A percentile compares a stretch with the other conserved stretches of the same genome.
These are phyloP conservation scores for Urophycis tenuis DNA, from an alignment of 2,797 vertebrate genomes.

Conservation along the genomic window DNA sequence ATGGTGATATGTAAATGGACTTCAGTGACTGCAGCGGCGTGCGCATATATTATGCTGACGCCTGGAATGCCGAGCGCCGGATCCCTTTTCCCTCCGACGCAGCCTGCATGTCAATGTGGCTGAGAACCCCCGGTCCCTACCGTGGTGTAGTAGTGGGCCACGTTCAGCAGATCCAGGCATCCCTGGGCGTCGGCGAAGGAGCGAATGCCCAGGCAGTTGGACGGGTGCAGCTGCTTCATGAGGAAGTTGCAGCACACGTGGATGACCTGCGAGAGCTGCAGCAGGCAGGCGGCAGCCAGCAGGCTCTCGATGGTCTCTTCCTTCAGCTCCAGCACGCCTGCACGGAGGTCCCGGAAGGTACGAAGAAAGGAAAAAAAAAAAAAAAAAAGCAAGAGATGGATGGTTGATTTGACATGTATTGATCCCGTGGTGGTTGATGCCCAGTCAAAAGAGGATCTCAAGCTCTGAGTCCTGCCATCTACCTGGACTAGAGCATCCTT, in stretches of 20 bases:
- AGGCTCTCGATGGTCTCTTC: conserved; percentile 96
- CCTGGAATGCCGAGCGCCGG: not conserved
- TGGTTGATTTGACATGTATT: not conserved
- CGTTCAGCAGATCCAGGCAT: conserved; percentile 85
- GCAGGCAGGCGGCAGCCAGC: conserved; percentile 93
- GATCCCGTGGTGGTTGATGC: not conserved
- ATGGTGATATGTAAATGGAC: not conserved
- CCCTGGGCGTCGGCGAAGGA: conserved; percentile 96
- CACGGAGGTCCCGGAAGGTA: conserved; percentile 4
- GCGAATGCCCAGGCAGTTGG: conserved; percentile 96
- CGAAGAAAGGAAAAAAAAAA: not conserved
- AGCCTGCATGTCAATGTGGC: not conserved
- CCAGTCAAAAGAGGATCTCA: not conserved
- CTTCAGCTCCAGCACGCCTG: conserved; percentile 90
- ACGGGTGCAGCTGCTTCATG: conserved; percentile 96
- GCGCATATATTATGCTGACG: not conserved
- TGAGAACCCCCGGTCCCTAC: conserved; percentile 62
- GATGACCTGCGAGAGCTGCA: conserved; percentile 93
- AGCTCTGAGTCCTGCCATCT: no score
- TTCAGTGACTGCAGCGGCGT: not conserved
- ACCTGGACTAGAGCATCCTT: not conserved
- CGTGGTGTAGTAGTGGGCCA: conserved; percentile 94
- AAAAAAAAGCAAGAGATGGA: not conserved
- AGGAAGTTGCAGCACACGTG: conserved; percentile 98
- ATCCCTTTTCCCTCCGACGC: not conserved